Conservation (phyloP, 2,113 vertebrate genomes). For the Asarcornis scutulata region DNA sequence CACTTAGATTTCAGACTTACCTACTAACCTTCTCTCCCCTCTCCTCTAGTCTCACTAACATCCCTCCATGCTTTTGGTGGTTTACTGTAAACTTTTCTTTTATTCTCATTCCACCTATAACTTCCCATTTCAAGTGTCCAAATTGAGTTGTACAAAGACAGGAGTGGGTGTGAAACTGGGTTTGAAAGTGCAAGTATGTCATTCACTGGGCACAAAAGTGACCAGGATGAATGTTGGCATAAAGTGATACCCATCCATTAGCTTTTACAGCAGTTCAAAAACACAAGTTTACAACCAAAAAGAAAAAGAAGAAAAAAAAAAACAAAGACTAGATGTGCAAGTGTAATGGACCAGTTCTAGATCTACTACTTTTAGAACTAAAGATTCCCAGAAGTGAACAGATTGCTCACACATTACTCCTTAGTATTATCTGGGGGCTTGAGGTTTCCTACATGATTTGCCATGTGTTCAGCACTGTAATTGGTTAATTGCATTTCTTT, state of each 20-base stretch:
- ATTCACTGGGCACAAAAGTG: not conserved
- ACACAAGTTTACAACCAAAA: not conserved
- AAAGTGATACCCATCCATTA: not conserved
- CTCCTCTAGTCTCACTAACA: not conserved
- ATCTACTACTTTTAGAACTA: not conserved
- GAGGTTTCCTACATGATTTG: conserved; percentile 25
- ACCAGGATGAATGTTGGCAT: not conserved
- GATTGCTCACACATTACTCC: not conserved
- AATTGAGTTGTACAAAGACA: not conserved
- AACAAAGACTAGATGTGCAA: not conserved
- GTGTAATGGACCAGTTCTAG: not conserved
- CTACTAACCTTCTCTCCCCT: not conserved
- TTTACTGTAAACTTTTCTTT: not conserved
- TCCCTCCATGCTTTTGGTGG: not conserved
- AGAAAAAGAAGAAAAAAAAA: not conserved
- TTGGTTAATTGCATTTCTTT: conserved; percentile 31
- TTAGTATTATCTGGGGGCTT: not conserved
- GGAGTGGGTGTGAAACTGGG: not conserved
- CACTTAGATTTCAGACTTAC: not conserved
- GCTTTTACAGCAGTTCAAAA: not conserved
- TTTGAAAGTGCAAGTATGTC: not conserved
- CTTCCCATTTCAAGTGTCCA: not conserved
- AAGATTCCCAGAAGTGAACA: not conserved
- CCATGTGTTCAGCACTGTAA: conserved; percentile 1
- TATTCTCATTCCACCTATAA: not conserved